A percentile compares a stretch with the other conserved stretches of the same genome.
Evolutionary conservation across 2,888 invertebrate genomes (phyloP).

Genomic region (Gortyna flavago): DNA sequence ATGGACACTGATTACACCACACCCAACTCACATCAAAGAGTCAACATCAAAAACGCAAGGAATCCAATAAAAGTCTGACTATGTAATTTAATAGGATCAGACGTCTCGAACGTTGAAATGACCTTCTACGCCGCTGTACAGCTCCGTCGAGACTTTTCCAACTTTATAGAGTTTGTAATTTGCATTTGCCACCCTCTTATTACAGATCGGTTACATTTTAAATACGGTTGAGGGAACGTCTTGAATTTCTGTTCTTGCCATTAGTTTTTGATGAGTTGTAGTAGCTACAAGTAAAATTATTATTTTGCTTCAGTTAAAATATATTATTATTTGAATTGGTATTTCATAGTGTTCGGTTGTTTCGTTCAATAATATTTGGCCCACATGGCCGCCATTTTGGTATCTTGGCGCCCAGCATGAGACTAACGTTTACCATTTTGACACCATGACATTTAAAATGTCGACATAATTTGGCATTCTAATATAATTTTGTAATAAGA

Average conservation of each 20-base stretch:
- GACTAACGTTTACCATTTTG: neutral
- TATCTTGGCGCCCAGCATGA: conserved; percentile 41
- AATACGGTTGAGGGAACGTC: conserved; percentile 29
- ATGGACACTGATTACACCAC: conserved; percentile 49
- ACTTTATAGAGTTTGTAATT: conserved; percentile 59
- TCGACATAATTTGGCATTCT: neutral
- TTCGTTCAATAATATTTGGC: neutral
- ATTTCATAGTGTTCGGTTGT: neutral
- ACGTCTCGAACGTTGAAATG: conserved; percentile 51
- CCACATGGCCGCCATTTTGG: conserved; percentile 23
- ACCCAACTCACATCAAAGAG: conserved; percentile 59
- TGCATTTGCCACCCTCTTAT: conserved; percentile 60
- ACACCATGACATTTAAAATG: no score
- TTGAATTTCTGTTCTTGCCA: conserved; percentile 27
- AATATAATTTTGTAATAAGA: neutral
- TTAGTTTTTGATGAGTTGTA: conserved; percentile 17
- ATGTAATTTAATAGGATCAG: conserved; percentile 61
- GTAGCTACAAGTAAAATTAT: neutral
- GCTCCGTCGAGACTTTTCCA: conserved; percentile 41
- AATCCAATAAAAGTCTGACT: conserved; percentile 62
- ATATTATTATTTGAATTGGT: neutral
- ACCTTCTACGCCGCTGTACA: conserved; percentile 49
- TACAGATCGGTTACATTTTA: conserved; percentile 53
- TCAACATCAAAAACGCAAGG: conserved; percentile 55
- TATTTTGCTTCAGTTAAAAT: neutral